Evolutionary conservation across 2,113 vertebrate species (phyloP), one percentile per base, ranked within the genome.

Genomic region (Telmatochromis brachygnathus): DNA sequence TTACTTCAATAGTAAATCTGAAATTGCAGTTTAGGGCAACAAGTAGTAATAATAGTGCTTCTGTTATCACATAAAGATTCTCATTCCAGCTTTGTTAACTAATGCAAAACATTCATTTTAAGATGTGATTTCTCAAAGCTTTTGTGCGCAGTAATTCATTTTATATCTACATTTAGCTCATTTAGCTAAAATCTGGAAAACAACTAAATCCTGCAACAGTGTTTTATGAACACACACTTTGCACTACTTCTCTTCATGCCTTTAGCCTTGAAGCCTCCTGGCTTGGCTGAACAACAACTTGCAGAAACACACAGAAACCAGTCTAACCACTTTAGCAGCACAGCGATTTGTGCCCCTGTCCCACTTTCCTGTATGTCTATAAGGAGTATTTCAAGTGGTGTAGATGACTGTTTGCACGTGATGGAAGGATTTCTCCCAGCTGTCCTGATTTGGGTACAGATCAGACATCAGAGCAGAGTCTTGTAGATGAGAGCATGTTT

Each of bases 271-370:
- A 87, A 84, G 35, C 83, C 58, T 60, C 10, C 17, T 65, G 33
- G 58, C 86, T 60, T 65, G 81, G 84, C 79, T 58, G 28, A 23
- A 88, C 65, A 85, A 85, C 88, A 30, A 77, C 80, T 82, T 80
- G 60, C 80, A 68, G 62, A 37, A 68, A 37, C 62, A 21, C 84
- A 79, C 58, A 86, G 84, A 86, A 81, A 92, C 82, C 85, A 91
- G 15, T 65, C 21, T 6, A 42, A 60, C 60, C 33, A 87, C 39
- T 65, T 11, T n/a, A 26, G 73, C n/a, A 70, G 55, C 45, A 56
- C 2, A 8, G 13, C 3, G 1, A 79, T 88, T 85, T 87, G 51
- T 42, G 65, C 35, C 51, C 4, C 33, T 45, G 14, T 87, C 77
- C 51, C 54, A 49, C 60, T 82, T 82, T 60, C 51, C 60, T 82